Evolutionary conservation across 2,888 invertebrate species (phyloP).

Genomic region (Bimastos eiseni): DNA sequence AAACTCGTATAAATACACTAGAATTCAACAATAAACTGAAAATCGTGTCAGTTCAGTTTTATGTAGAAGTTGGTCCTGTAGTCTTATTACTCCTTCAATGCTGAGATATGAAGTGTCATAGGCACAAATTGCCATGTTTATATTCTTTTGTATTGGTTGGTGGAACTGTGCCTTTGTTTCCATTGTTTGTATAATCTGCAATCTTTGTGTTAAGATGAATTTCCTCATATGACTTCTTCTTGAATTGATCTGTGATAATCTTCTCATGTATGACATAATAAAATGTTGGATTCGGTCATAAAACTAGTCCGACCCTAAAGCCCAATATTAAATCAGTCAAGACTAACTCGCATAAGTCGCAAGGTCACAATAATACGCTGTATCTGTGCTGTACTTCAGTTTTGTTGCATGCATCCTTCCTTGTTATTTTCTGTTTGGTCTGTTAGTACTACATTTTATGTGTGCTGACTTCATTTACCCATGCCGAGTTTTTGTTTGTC

Average conservation of each 20-base stretch:
- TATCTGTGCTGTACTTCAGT: background rate
- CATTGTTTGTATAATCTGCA: background rate
- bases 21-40: background rate
- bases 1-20: background rate
- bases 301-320: background rate
- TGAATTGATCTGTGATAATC: background rate
- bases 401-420: background rate
- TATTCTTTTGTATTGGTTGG: background rate
- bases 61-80: background rate
- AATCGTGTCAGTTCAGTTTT: background rate
- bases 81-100: background rate
- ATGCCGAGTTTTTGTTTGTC: background rate
- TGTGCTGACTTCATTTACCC: background rate
- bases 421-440: background rate
- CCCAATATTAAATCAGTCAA: background rate
- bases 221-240: background rate
- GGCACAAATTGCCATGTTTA: background rate
- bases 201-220: background rate
- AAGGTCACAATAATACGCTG: background rate
- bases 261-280: background rate
- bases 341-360: background rate
- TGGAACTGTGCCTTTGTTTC: background rate
- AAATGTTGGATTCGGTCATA: background rate
- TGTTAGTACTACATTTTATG: background rate
- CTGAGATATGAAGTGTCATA: background rate